Percentiles rank a stretch among this genome's conserved stretches.
Conservation (phyloP, 2,797 vertebrate genomes). For the Protonibea diacanthus region DNA sequence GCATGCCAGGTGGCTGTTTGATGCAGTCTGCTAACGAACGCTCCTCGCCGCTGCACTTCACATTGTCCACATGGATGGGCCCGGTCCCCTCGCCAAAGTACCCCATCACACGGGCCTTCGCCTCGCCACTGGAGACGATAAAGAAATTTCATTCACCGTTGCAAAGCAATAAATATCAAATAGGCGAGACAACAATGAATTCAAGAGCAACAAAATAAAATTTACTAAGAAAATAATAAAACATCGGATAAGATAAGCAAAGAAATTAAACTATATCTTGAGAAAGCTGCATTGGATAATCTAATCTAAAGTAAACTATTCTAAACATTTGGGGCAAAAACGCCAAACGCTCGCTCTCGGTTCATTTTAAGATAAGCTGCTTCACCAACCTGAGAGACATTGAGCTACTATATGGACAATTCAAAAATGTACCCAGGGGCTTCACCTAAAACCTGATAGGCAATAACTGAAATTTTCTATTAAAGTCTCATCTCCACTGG, state of each 20-base stretch:
- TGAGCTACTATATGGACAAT: neutral
- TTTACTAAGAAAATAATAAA: neutral
- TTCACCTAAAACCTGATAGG: neutral
- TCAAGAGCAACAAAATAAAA: neutral
- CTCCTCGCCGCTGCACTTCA: conserved; percentile 93
- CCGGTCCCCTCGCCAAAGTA: conserved; percentile 97
- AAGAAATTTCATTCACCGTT: neutral
- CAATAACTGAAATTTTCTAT: neutral
- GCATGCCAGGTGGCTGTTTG: conserved; percentile 91
- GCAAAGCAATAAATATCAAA: neutral
- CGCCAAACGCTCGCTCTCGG: neutral
- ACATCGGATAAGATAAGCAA: neutral
- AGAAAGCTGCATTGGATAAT: neutral
- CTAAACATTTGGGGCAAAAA: neutral
- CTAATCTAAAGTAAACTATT: neutral
- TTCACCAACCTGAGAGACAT: conserved; percentile 5
- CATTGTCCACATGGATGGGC: conserved; percentile 94
- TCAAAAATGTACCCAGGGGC: neutral
- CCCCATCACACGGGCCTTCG: conserved; percentile 94
- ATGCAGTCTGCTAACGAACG: conserved; percentile 91
- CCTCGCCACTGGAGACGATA: conserved; percentile 85
- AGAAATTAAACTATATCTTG: neutral
- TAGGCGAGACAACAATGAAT: neutral
- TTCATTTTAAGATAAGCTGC: neutral
- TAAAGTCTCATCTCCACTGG: conserved; percentile 6